phyloP scores from a whole-genome alignment of 2,888 invertebrate genomes.

The Epiblema foenella region DNA sequence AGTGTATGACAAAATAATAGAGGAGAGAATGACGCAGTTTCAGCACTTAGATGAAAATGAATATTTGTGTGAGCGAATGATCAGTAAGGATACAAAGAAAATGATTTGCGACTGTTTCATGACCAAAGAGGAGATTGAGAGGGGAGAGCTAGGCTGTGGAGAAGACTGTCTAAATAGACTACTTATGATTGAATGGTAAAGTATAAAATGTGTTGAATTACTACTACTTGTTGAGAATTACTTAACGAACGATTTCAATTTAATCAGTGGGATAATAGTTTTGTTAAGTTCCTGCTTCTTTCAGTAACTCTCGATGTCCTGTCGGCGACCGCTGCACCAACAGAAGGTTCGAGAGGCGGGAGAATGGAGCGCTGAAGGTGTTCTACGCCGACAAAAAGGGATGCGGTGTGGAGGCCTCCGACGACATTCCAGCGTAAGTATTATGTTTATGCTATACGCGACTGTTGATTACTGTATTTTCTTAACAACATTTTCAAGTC shows the following conservation, averaged over 20 bases:
- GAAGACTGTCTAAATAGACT: slow-evolving; percentile 98
- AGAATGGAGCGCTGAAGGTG: slow-evolving; percentile 94
- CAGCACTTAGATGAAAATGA: slow-evolving; percentile 93
- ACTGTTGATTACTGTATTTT: not conserved
- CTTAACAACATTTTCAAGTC: not conserved
- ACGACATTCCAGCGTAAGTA: slow-evolving; percentile 88
- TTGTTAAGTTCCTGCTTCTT: slow-evolving; percentile 57
- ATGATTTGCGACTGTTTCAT: slow-evolving; percentile 98
- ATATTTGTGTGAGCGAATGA: slow-evolving; percentile 92
- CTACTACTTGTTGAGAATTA: not conserved
- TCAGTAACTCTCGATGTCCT: slow-evolving; percentile 94
- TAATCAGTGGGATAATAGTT: too few species aligned
- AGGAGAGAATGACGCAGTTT: slow-evolving; percentile 88
- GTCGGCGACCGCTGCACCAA: slow-evolving; percentile 97
- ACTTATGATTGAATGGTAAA: slow-evolving; percentile 98
- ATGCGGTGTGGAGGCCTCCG: slow-evolving; percentile 93
- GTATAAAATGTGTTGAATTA: slow-evolving; percentile 29
- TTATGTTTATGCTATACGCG: slow-evolving; percentile 24
- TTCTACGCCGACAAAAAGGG: slow-evolving; percentile 97
- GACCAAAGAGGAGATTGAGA: slow-evolving; percentile 93
- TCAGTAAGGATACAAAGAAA: slow-evolving; percentile 95
- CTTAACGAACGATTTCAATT: too few species aligned
- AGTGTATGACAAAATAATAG: slow-evolving; percentile 80
- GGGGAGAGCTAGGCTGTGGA: slow-evolving; percentile 95
- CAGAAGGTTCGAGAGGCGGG: slow-evolving; percentile 94